A percentile compares a stretch with the other conserved stretches of the same genome.
These are phyloP conservation scores for Platanista minor DNA, from an alignment of 2,113 vertebrate species.

Conservation along the genomic window DNA sequence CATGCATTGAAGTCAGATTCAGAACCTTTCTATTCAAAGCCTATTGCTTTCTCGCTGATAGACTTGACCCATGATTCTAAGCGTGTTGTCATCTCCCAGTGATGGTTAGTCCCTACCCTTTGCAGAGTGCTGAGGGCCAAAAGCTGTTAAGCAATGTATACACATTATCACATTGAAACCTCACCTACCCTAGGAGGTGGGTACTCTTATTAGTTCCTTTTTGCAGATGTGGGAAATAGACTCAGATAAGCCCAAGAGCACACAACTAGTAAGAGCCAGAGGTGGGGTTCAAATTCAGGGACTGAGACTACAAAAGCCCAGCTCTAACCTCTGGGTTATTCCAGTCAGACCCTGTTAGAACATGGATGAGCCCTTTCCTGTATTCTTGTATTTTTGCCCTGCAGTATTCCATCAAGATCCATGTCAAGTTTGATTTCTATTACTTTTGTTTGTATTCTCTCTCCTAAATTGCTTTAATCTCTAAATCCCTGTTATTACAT, in stretches of 20 bases:
- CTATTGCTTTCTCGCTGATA: not conserved
- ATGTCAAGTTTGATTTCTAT: not conserved
- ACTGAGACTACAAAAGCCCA: not conserved
- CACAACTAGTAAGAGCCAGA: not conserved
- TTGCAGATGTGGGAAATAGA: not conserved
- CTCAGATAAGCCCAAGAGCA: not conserved
- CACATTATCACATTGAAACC: not conserved
- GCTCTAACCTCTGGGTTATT: not conserved
- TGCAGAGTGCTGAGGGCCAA: not conserved
- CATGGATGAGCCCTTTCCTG: too few relatives aligned
- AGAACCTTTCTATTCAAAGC: not conserved
- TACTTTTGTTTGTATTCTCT: constrained; percentile 23
- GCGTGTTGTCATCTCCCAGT: not conserved
- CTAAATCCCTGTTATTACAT: constrained; percentile 44
- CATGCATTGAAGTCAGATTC: not conserved
- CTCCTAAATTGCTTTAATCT: constrained; percentile 59
- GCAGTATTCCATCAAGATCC: constrained; percentile 12
- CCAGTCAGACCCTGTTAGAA: not conserved
- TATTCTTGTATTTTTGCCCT: not conserved
- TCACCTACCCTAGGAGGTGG: not conserved
- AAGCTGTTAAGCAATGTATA: not conserved
- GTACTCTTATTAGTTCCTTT: not conserved
- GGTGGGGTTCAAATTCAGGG: not conserved
- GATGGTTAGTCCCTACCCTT: not conserved
- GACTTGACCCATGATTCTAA: not conserved